These are phyloP conservation scores for Eulimnadia texana DNA, from an alignment of 1,140 invertebrate genomes.

Conservation along the genomic window DNA sequence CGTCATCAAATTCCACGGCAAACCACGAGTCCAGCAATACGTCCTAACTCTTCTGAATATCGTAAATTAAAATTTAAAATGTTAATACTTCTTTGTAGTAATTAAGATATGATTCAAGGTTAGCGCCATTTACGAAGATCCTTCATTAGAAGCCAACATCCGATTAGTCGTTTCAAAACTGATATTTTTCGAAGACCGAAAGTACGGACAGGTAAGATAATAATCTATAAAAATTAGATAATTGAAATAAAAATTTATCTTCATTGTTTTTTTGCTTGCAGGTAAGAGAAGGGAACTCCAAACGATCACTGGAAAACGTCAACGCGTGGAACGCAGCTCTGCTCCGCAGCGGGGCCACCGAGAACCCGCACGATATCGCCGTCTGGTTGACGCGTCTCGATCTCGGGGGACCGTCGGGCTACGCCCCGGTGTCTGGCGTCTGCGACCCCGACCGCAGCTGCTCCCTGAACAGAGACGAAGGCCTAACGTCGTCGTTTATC, in stretches of 20 bases:
- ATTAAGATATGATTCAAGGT: conserved; percentile 34
- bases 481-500: conserved; percentile 62
- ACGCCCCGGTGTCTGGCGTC: conserved; percentile 58
- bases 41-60: conserved; percentile 60
- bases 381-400: conserved; percentile 55
- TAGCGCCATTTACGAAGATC: conserved; percentile 53
- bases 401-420: conserved; percentile 61
- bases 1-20: conserved; percentile 50
- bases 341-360: conserved; percentile 30
- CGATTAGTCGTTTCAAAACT: conserved; percentile 46
- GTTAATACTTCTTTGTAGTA: conserved; percentile 9
- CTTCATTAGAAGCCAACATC: conserved; percentile 47
- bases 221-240: too few species aligned
- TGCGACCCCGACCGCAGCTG: conserved; percentile 56
- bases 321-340: conserved; percentile 55
- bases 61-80: conserved; percentile 31
- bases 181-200: conserved; percentile 43
- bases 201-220: conserved; percentile 37
- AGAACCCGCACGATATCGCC: conserved; percentile 48
- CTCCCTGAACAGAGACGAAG: conserved; percentile 58
- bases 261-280: conserved; percentile 20
- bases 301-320: conserved; percentile 53
- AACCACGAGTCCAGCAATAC: conserved; percentile 47
- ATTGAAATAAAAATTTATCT: neutral
- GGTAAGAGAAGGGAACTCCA: conserved; percentile 46